phyloP scores from a whole-genome alignment of 2,888 invertebrate species.

The Andrena camellia region DNA sequence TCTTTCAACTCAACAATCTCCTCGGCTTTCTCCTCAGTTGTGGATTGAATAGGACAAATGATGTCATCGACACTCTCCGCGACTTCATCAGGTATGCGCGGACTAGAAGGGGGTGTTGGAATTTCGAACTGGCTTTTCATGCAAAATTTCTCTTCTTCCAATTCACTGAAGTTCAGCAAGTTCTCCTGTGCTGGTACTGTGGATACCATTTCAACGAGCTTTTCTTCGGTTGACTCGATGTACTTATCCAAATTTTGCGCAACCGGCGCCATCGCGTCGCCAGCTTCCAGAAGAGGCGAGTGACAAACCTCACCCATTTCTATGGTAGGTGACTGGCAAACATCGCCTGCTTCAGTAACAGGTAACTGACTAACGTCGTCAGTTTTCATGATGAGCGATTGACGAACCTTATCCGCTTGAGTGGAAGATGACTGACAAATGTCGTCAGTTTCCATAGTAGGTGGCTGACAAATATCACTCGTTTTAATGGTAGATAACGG shows the following conservation, averaged over 20 bases:
- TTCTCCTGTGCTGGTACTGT: constrained; percentile 5
- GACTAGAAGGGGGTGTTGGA: constrained; percentile 15
- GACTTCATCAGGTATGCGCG: background rate
- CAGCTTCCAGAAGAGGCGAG: background rate
- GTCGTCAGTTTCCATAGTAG: background rate
- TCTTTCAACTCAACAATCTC: background rate
- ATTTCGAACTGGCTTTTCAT: background rate
- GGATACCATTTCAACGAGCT: background rate
- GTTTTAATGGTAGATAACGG: background rate
- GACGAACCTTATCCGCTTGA: background rate
- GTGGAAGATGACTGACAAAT: background rate
- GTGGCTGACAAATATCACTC: background rate
- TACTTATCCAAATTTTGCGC: background rate
- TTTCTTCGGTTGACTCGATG: background rate
- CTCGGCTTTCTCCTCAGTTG: background rate
- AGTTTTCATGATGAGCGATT: background rate
- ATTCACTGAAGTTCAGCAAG: constrained; percentile 30
- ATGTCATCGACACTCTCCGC: constrained; percentile 7
- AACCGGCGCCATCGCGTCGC: background rate
- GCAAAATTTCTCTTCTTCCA: constrained; percentile 20
- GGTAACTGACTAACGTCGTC: background rate
- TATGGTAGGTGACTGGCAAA: background rate
- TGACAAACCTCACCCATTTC: background rate
- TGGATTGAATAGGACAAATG: constrained; percentile 13
- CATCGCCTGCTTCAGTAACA: background rate